Conservation (phyloP, 2,797 vertebrate genomes). For the Buphagus erythrorhynchus region DNA sequence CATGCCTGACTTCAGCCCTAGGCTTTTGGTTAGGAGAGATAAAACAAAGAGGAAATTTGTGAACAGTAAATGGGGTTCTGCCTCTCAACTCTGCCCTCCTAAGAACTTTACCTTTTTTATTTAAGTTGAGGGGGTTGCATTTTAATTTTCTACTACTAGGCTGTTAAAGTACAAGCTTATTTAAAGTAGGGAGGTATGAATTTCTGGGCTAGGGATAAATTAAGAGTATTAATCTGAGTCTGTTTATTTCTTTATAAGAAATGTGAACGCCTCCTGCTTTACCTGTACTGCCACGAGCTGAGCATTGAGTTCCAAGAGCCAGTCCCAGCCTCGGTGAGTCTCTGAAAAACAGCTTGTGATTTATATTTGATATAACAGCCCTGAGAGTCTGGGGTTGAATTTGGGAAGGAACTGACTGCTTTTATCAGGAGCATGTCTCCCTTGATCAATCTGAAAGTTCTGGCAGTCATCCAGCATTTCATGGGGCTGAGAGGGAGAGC, state of each 20-base stretch:
- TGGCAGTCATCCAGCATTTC: background rate
- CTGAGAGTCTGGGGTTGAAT: background rate
- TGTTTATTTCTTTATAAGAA: constrained; percentile 78
- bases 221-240: background rate
- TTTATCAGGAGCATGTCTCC: background rate
- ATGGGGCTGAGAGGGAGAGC: background rate
- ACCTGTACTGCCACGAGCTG: constrained; percentile 96
- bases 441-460: background rate
- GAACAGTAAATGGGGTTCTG: background rate
- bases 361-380: background rate
- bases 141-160: background rate
- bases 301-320: constrained; percentile 97
- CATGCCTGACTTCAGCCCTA: background rate
- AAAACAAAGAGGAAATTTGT: background rate
- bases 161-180: background rate
- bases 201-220: background rate
- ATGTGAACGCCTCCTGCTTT: constrained; percentile 95
- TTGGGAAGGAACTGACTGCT: background rate
- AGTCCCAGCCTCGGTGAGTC: constrained; percentile 92
- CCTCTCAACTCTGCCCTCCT: background rate
- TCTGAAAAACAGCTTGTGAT: background rate
- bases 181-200: background rate
- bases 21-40: background rate
- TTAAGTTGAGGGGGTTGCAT: background rate
- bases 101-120: background rate